Percentiles rank a stretch among this genome's conserved stretches.
phyloP scores from a whole-genome alignment of 2,888 invertebrate genomes.

The Nowickia ferox region DNA sequence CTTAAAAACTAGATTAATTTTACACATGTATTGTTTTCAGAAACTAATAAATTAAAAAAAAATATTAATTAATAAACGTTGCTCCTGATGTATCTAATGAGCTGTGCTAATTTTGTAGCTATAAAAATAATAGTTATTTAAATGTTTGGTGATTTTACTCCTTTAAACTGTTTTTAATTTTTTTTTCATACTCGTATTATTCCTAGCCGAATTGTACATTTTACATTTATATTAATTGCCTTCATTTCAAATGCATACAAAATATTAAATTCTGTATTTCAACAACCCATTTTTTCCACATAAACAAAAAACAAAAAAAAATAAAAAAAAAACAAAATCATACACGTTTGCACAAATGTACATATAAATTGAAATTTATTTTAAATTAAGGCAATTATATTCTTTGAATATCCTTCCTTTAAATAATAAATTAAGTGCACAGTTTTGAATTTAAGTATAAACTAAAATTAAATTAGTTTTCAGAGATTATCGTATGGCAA shows the following conservation, averaged over 20 bases:
- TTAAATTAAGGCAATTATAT: slow-evolving; percentile 64
- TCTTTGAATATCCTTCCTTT: slow-evolving; percentile 63
- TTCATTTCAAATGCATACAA: slow-evolving; percentile 60
- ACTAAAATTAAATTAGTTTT: slow-evolving; percentile 48
- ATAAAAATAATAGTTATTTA: not conserved
- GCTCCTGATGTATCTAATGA: too few relatives aligned
- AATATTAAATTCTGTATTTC: slow-evolving; percentile 17
- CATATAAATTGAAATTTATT: slow-evolving; percentile 57
- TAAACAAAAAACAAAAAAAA: too few relatives aligned
- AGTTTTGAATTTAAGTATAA: slow-evolving; percentile 44
- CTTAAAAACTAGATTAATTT: too few relatives aligned
- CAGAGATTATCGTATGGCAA: not conserved
- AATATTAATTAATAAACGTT: too few relatives aligned
- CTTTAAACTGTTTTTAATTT: not conserved
- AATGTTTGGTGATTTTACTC: not conserved
- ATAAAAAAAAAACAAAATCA: not conserved
- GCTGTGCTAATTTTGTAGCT: too few relatives aligned
- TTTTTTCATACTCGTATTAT: not conserved
- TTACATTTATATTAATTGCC: slow-evolving; percentile 54
- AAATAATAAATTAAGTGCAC: slow-evolving; percentile 56
- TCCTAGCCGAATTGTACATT: slow-evolving; percentile 40
- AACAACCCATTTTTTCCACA: not conserved
- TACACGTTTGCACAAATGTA: not conserved
- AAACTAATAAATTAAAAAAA: too few relatives aligned
- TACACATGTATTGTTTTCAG: too few relatives aligned